Evolutionary conservation across 1,140 invertebrate genomes (phyloP), one percentile per base, ranked within the genome.

Genomic region (Odontomachus brunneus): DNA sequence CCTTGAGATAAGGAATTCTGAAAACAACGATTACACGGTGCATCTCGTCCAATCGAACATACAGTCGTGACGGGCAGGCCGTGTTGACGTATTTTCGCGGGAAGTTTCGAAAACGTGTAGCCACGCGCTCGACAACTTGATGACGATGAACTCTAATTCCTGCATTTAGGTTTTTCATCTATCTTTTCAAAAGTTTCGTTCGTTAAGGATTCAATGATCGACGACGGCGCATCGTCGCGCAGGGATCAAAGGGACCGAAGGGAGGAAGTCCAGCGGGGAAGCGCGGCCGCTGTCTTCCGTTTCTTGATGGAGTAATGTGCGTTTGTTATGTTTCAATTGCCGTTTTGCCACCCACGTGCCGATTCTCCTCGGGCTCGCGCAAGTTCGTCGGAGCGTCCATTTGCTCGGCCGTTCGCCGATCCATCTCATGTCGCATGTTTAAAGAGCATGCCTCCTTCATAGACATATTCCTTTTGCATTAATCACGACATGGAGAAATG

Each of bases 261-360:
- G 29, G 29, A 81, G 75, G 75, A 78, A 57, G 75, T 63, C 53
- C 59, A 83, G 81, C 85, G 84, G 83, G 82, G 80, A 92, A 88
- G 63, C 57, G 49, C 88, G n/a, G n/a, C n/a, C n/a, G n/a, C n/a
- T n/a, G n/a, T n/a, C 90, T 92, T 92, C 91, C 92, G 91, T 84
- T 88, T 80, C 82, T 91, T 91, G 91, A 92, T 92, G 91, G 87
- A 92, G 90, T 91, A 91, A 93, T 91, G 86, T 91, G 91, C 92
- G 91, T 92, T 92, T 91, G 90, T 93, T 92, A 92, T 92, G 89
- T 92, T 92, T 91, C 91, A 92, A 93, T 92, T 92, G 89, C 82
- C 76, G 66, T 87, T 67, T 86, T 49, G 81, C 84, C 81, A 87
- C 91, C 92, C 88, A 92, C 92, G 89, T 91, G 69, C 65, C 83